Base-by-base conservation (phyloP, 2,113 vertebrate genomes). In the Python bivittatus region DNA sequence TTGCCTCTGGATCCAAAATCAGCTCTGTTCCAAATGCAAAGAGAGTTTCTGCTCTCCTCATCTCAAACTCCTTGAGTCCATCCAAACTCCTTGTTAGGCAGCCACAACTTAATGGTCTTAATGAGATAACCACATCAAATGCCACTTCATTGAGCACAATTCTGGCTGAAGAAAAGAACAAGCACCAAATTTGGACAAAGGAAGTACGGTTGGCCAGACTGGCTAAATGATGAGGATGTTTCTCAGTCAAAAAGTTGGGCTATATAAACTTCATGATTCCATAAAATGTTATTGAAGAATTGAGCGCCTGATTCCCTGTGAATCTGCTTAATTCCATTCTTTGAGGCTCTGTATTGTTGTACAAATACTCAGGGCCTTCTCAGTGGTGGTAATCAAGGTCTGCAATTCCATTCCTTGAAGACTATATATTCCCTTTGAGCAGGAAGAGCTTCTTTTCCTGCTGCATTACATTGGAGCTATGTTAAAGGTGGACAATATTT, bases 51-150 rank as follows among this genome's bases (percentile, higher is more conserved):
- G 56, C 0, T 20, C 33, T 3, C 33, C 89, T 72, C 53, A 20
- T 44, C 68, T 85, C 85, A 93, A 9, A 87, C 44, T 86, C 85
- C 0, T 0, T 86, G 54, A 95, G 72, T 92, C 83, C 42, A 48
- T 83, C 95, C 90, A 56, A 54, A 93, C 42, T n/a, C 25, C 52
- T 44, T 25, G 64, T 60, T 54, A 93, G 84, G 15, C 27, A 88
- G 53, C 92, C 52, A 58, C 58, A 93, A 92, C 42, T 89, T 94
- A 93, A 90, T 1, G 64, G 38, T 56, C 88, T 15, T 94, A 93
- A 92, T 48, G 90, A 96, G 93, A 94, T 96, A 94, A 94, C 58
- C 94, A 83, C 61, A 23, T 61, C 91, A 93, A 58, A 94, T 92
- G 90, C 58, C 56, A 12, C 48, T 13, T 27, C 4, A 25, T 10